Conservation (phyloP, 1,140 invertebrate genomes). For the Watersipora subatra region DNA sequence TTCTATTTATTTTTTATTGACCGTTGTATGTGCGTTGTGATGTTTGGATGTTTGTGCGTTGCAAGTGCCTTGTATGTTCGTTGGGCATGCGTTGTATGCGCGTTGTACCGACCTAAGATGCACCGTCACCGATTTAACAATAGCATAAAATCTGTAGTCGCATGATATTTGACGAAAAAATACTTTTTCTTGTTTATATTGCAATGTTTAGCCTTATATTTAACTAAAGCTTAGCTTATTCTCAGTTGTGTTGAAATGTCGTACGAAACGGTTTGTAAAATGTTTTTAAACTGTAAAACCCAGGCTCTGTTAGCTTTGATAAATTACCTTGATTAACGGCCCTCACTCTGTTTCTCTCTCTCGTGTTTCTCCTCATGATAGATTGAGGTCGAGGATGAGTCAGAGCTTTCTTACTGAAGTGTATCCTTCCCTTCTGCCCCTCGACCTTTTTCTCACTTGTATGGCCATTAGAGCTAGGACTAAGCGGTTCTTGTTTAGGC, state of each 20-base stretch:
- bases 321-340: constrained; percentile 60
- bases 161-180: background rate
- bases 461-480: background rate
- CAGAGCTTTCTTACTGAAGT: constrained; percentile 7
- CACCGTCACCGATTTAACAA: too few relatives aligned
- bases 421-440: too few relatives aligned
- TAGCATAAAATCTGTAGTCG: background rate
- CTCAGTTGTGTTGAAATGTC: background rate
- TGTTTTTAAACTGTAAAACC: background rate
- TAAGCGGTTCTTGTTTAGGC: background rate
- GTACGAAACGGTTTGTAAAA: background rate
- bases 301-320: too few relatives aligned
- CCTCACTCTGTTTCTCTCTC: constrained; percentile 83
- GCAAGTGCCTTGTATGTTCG: too few relatives aligned
- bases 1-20: too few relatives aligned
- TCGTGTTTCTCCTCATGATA: constrained; percentile 75
- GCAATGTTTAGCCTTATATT: background rate
- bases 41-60: too few relatives aligned
- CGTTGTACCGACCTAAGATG: too few relatives aligned
- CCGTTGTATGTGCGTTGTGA: too few relatives aligned
- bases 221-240: background rate
- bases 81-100: too few relatives aligned
- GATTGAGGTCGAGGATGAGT: constrained; percentile 53
- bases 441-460: too few relatives aligned
- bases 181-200: background rate